Evolutionary conservation across 2,888 invertebrate species (phyloP), one percentile per base, ranked within the genome.

Genomic region (Pristionchus arcanus): DNA sequence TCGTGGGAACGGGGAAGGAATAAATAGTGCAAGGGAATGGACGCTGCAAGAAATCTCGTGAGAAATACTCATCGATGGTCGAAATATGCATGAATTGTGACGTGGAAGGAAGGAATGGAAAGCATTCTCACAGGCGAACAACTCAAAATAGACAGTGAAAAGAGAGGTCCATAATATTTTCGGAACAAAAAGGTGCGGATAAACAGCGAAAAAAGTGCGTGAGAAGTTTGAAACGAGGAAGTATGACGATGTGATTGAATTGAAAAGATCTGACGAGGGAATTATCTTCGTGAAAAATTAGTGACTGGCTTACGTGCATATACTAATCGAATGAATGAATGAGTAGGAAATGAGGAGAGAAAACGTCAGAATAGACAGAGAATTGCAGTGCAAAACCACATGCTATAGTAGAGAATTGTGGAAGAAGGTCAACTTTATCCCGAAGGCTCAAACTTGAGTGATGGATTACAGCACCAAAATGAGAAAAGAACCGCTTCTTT

Each of bases 301-400:
- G 42, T 9, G 42, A 49, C 42, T 59, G 1, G 1, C 5, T 19
- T 59, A 59, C 59, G 59, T 19, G 59, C 59, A 59, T 25, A 59
- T 59, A 59, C 19, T 59, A 59, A 59, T 59, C 59, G 71, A 11
- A 71, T 66, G 66, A 28, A n/a, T 66, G 28, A 71, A 71, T 34
- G 34, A 71, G 34, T 16, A 31, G 71, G 34, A 71, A 11, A 71
- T 16, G 13, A 34, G 71, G 31, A 71, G 31, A 71, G 31, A 71
- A n/a, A 68, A 68, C 68, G 68, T 68, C 68, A 68, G n/a, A 13
- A 68, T n/a, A 68, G n/a, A n/a, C n/a, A n/a, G n/a, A n/a, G n/a
- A n/a, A n/a, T n/a, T n/a, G n/a, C n/a, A n/a, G n/a, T n/a, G n/a
- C n/a, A n/a, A n/a, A n/a, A n/a, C n/a, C n/a, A n/a, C n/a, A n/a